A percentile compares a stretch with the other conserved stretches of the same genome.
Evolutionary conservation across 2,888 invertebrate species (phyloP).

Genomic region (Napeogenes inachia): DNA sequence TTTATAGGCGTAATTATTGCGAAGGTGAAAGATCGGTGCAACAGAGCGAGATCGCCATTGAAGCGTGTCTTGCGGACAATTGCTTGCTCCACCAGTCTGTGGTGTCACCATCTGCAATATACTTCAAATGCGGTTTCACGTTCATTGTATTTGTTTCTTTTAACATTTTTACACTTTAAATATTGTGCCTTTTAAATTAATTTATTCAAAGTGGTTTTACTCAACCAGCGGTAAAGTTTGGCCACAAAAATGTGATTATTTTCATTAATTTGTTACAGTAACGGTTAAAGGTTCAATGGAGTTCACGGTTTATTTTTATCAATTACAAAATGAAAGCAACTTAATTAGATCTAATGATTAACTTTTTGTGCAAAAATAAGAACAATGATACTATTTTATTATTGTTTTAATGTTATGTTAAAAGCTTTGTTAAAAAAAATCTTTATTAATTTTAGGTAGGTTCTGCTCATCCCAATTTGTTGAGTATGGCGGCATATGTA

Average conservation of each 20-base stretch:
- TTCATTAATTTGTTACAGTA: slow-evolving; percentile 20
- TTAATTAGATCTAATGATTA: not conserved
- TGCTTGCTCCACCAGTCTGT: slow-evolving; percentile 67
- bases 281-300: slow-evolving; percentile 14
- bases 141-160: not conserved
- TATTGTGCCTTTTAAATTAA: too few relatives aligned
- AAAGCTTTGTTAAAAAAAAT: too few relatives aligned
- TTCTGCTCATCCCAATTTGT: too few relatives aligned
- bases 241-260: slow-evolving; percentile 1
- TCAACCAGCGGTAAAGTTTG: slow-evolving; percentile 1
- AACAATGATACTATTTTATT: too few relatives aligned
- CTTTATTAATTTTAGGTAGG: too few relatives aligned
- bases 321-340: slow-evolving; percentile 13
- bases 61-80: slow-evolving; percentile 71
- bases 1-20: slow-evolving; percentile 77
- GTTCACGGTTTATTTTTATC: slow-evolving; percentile 22
- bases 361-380: slow-evolving; percentile 2
- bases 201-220: slow-evolving; percentile 1
- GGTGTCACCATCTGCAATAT: slow-evolving; percentile 44
- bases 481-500: too few relatives aligned
- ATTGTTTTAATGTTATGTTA: too few relatives aligned
- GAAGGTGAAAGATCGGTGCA: slow-evolving; percentile 76
- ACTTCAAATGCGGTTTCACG: slow-evolving; percentile 17
- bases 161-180: not conserved
- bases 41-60: slow-evolving; percentile 67